Evolutionary conservation across 1,140 invertebrate species (phyloP), one percentile per base, ranked within the genome.

Genomic region (Procambarus virginalis): DNA sequence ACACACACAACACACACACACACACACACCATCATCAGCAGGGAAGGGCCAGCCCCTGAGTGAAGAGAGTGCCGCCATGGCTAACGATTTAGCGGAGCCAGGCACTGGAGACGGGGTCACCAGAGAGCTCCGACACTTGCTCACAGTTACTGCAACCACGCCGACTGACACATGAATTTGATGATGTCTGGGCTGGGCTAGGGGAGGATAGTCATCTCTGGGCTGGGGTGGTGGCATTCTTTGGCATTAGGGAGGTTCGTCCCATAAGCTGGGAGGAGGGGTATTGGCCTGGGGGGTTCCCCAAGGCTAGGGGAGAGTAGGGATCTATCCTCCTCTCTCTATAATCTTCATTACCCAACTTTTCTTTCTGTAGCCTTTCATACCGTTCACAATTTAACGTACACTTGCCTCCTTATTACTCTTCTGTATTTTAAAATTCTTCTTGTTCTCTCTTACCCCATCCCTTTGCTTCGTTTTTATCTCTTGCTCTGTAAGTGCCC

Each of bases 101-200:
- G 68, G 68, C 68, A 73, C 68, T 73, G 68, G 68, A 73, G 68
- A 73, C 68, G 68, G 22, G 68, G n/a, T 73, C 20, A 73, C 34
- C 68, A 34, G 68, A 73, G 68, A 73, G 64, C n/a, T 10, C 68
- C 68, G 68, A 73, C 68, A 73, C 68, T 73, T 73, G 68, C 22
- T 10, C 68, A 73, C 20, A 73, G n/a, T 73, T 73, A 73, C 68
- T 73, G n/a, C 22, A 73, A 73, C 68, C 14, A 73, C 68, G 22
- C 68, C 68, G 22, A 73, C 68, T 73, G 68, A 73, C 68, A 73
- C 68, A 34, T 73, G 68, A 73, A 73, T 73, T 73, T 73, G 68
- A 73, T 73, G 68, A 73, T 20, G 64, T 68, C 64, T 68, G 22
- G 79, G 78, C 20, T 48, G n/a, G 58, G 12, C 14, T n/a, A 22